A percentile compares a stretch with the other conserved stretches of the same genome.
phyloP scores from a whole-genome alignment of 1,140 invertebrate species.

The Stenopsyche tienmushanensis region DNA sequence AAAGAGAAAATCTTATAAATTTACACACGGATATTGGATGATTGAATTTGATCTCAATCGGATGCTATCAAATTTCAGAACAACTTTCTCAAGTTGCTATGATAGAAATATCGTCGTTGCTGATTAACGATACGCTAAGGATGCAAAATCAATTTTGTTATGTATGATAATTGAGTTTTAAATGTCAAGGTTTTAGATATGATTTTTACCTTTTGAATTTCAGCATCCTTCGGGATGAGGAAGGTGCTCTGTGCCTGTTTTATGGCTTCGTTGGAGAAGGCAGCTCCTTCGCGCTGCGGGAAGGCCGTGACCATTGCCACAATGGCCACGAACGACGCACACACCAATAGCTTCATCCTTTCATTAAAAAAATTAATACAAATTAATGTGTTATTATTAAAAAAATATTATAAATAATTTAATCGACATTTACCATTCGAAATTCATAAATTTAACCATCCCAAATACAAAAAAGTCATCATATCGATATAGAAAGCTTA shows the following conservation, averaged over 20 bases:
- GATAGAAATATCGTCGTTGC: neutral
- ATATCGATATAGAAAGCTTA: too few species aligned
- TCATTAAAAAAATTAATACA: constrained; percentile 12
- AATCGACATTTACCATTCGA: too few species aligned
- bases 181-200: neutral
- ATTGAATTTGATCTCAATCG: too few species aligned
- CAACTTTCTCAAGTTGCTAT: constrained; percentile 9
- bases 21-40: too few species aligned
- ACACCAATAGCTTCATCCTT: constrained; percentile 51
- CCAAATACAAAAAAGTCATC: too few species aligned
- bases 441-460: too few species aligned
- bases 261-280: constrained; percentile 82
- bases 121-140: neutral
- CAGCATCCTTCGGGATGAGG: constrained; percentile 80
- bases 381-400: too few species aligned
- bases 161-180: neutral
- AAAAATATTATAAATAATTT: too few species aligned
- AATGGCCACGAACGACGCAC: constrained; percentile 51
- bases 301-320: constrained; percentile 57
- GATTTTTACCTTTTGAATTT: constrained; percentile 68
- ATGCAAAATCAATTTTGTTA: neutral
- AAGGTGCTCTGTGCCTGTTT: constrained; percentile 79
- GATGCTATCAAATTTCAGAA: constrained; percentile 12
- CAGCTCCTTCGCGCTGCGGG: constrained; percentile 74
- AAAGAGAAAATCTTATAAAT: too few species aligned